Conservation (phyloP, 2,888 invertebrate genomes). For the Ophion ventricosus region DNA sequence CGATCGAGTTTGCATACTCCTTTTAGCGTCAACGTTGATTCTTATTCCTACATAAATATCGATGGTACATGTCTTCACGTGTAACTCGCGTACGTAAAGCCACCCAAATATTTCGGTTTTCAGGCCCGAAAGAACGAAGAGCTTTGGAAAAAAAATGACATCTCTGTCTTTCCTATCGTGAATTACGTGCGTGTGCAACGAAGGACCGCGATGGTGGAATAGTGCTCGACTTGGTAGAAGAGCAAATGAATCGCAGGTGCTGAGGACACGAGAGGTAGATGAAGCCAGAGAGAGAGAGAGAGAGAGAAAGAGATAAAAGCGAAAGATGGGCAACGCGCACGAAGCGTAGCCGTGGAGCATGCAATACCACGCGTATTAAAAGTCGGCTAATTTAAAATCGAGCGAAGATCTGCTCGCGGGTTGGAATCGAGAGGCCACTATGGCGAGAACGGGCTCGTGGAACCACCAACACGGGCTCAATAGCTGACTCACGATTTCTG, state of each 20-base stretch:
- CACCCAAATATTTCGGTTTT: conserved; percentile 53
- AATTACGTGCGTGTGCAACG: conserved; percentile 30
- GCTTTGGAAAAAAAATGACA: conserved; percentile 47
- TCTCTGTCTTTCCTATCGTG: conserved; percentile 25
- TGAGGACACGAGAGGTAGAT: conserved; percentile 29
- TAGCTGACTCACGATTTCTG: conserved; percentile 77
- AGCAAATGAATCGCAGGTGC: conserved; percentile 73
- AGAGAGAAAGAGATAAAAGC: conserved; percentile 43
- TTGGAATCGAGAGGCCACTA: conserved; percentile 65
- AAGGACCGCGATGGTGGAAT: conserved; percentile 41
- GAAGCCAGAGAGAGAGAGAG: conserved; percentile 57
- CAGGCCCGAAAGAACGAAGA: conserved; percentile 1
- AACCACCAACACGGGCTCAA: conserved; percentile 67
- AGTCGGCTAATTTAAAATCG: conserved; percentile 79
- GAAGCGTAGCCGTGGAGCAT: conserved; percentile 76
- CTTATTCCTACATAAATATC: not conserved
- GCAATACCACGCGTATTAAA: conserved; percentile 78
- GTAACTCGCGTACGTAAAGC: conserved; percentile 55
- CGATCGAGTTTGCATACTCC: not conserved
- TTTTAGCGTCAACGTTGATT: not conserved
- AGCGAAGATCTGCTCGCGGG: conserved; percentile 75
- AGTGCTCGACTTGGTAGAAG: conserved; percentile 64
- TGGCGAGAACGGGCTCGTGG: conserved; percentile 56
- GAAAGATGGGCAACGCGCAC: conserved; percentile 72
- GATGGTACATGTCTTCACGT: conserved; percentile 24